phyloP scores from a whole-genome alignment of 2,113 vertebrate species.

The Pachycephala philippinensis region DNA sequence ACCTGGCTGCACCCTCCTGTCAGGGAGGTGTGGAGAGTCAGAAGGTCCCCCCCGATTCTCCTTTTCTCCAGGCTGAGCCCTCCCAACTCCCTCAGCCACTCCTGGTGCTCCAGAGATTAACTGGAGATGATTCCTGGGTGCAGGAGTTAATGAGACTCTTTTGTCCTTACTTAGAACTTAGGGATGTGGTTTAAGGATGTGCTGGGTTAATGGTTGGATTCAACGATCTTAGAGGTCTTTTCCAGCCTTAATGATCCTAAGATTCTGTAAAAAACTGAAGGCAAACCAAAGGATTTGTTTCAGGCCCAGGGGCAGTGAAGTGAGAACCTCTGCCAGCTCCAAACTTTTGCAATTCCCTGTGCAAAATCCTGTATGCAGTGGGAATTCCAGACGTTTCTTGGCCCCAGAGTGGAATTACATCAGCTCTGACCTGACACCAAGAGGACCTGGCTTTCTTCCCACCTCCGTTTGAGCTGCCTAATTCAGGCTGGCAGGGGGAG shows the following conservation, averaged over 20 bases:
- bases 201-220: background rate
- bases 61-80: background rate
- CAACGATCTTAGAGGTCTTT: background rate
- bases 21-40: background rate
- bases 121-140: fast-evolving
- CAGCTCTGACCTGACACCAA: background rate
- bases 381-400: background rate
- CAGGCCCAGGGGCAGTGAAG: background rate
- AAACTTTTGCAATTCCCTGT: background rate
- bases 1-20: background rate
- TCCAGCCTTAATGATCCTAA: background rate
- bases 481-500: background rate
- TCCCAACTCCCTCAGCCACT: background rate
- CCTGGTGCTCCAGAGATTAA: background rate
- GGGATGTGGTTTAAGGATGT: background rate
- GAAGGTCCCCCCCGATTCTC: background rate
- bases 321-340: background rate
- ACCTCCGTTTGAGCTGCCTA: background rate
- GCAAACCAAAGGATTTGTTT: background rate
- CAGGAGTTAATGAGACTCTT: background rate
- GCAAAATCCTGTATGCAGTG: background rate
- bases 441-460: background rate
- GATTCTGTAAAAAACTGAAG: background rate
- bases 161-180: background rate
- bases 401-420: background rate